Percentiles rank a stretch among this genome's conserved stretches.
Conservation (phyloP, 2,113 vertebrate genomes). For the Sturnira hondurensis region DNA sequence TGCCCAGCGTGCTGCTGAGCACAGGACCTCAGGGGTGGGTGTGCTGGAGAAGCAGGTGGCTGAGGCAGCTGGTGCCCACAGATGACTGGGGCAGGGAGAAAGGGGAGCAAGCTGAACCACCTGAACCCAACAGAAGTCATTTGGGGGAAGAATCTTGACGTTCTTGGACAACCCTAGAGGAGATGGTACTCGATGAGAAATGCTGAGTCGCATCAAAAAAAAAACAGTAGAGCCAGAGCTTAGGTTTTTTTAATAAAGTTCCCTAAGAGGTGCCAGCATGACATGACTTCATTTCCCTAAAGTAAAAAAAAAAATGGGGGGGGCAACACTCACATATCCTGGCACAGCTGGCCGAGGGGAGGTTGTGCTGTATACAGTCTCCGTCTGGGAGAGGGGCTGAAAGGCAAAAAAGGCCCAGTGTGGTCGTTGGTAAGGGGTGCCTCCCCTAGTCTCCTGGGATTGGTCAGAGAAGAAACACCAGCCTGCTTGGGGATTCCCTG, state of each 20-base stretch:
- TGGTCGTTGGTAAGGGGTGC: not conserved
- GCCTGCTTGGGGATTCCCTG: not conserved
- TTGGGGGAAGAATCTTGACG: not conserved
- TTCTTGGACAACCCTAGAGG: not conserved
- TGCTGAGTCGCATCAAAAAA: not conserved
- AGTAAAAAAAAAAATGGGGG: too few species aligned
- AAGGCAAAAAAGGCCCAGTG: not conserved
- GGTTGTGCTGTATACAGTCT: rapidly evolving
- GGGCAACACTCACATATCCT: not conserved
- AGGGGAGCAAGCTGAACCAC: not conserved
- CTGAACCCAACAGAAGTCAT: not conserved
- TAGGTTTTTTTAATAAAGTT: not conserved
- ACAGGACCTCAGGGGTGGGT: not conserved
- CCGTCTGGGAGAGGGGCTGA: not conserved
- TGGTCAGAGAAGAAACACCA: not conserved
- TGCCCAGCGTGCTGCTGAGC: not conserved
- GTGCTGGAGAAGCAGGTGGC: not conserved
- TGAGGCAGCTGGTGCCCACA: not conserved
- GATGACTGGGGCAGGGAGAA: rapidly evolving
- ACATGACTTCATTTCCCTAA: not conserved
- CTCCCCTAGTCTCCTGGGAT: not conserved
- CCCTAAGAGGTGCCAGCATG: not conserved
- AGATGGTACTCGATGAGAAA: not conserved
- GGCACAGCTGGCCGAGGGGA: not conserved
- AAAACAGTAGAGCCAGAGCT: not conserved